Base-by-base conservation (phyloP, 2,797 vertebrate species). In the Euphonia xanthogaster region DNA sequence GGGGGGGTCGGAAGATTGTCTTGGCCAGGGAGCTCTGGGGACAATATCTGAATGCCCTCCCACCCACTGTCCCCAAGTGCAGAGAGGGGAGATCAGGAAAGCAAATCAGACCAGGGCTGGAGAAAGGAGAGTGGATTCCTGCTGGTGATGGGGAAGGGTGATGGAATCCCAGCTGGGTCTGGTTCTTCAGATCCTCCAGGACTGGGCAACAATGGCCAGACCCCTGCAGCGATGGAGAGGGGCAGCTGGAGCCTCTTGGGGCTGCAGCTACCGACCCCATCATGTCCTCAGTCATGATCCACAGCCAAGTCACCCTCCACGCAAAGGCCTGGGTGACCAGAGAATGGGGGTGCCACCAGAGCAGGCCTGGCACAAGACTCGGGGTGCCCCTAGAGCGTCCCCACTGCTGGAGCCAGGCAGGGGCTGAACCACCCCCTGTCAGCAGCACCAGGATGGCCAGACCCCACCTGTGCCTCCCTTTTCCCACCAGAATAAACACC, bases 21-120 rank as follows among this genome's bases (percentile, higher is more conserved):
- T 7, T 42, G 70, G 44, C 51, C 12, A 1, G 21, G 44, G 22
- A 19, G 4, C 17, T 35, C 16, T 0, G 0, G 28, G 6, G 30
- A 45, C 42, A 16, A 5, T 24, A 33, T 33, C 54, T 33, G n/a
- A 24, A 2, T 0, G 6, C 11, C 12, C 21, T 45, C 12, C 35
- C 33, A 14, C 2, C 16, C 40, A 7, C 28, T 18, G 30, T 24
- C 48, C 15, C 13, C 33, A 4, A 7, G 31, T 0, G 1, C 40
- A 30, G 25, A 44, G 6, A 9, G 30, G 16, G 63, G n/a, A 67
- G 3, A 40, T 8, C 17, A 21, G 1, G 15, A 47, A 37, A 53
- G 23, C 10, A 5, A 15, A 72, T 18, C 30, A 20, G 21, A 31
- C 4, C 1, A 1, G 42, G 13, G 11, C 2, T 83, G 54, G 73